Evolutionary conservation across 1,140 invertebrate species (phyloP).

Genomic region (Pteromalus puparum): DNA sequence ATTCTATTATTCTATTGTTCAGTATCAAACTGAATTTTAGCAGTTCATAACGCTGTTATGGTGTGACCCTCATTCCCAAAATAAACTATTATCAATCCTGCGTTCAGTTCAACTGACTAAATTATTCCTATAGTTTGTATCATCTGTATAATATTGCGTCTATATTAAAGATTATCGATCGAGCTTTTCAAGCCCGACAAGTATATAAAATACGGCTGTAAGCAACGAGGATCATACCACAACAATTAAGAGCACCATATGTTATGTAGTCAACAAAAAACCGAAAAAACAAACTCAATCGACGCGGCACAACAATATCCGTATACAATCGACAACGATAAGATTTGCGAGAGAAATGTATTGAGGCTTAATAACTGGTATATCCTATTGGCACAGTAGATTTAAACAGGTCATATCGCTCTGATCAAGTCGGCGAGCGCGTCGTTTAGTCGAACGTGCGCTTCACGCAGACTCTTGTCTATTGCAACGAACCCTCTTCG

Average conservation of each 20-base stretch:
- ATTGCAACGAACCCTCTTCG: slow-evolving; percentile 47
- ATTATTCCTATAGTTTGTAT: slow-evolving; percentile 34
- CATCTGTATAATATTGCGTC: slow-evolving; percentile 34
- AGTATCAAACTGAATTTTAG: slow-evolving; percentile 49
- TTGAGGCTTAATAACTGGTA: background rate
- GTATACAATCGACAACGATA: slow-evolving; percentile 13
- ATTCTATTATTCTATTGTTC: slow-evolving; percentile 33
- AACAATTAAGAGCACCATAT: slow-evolving; percentile 21
- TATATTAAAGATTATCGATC: slow-evolving; percentile 31
- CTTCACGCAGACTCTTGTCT: slow-evolving; percentile 3
- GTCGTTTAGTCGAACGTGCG: slow-evolving; percentile 12
- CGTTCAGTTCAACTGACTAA: slow-evolving; percentile 47
- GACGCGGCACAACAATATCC: background rate
- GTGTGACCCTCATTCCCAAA: slow-evolving; percentile 24
- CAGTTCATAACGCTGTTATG: slow-evolving; percentile 11
- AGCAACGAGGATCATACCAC: slow-evolving; percentile 29
- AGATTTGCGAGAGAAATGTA: slow-evolving; percentile 8
- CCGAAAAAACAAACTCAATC: background rate
- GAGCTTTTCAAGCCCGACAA: slow-evolving; percentile 14
- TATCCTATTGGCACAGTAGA: background rate
- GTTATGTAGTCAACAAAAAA: slow-evolving; percentile 20
- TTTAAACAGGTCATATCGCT: slow-evolving; percentile 35
- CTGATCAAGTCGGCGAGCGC: background rate
- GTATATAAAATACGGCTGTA: slow-evolving; percentile 26
- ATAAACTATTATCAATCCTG: slow-evolving; percentile 28